phyloP scores from a whole-genome alignment of 2,113 vertebrate genomes.

The Pelecanus crispus region DNA sequence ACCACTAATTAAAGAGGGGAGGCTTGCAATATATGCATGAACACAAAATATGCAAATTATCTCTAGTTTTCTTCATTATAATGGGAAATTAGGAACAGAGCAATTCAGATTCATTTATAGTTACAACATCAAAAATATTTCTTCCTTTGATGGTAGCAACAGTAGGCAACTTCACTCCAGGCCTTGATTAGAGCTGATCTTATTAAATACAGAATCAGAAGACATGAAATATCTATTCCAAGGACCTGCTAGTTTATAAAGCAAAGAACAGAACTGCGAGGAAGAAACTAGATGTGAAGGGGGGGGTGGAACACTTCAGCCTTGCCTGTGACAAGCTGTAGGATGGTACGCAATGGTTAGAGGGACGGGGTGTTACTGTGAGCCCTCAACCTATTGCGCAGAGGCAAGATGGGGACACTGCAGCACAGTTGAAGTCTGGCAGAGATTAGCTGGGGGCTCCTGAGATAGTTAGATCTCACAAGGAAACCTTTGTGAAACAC shows the following conservation, averaged over 20 bases:
- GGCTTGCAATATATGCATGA: neutral
- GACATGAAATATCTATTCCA: neutral
- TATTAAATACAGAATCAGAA: neutral
- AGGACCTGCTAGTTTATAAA: neutral
- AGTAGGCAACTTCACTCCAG: neutral
- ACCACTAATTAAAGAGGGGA: neutral
- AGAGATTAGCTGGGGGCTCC: too few relatives aligned
- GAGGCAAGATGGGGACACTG: too few relatives aligned
- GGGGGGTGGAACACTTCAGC: too few relatives aligned
- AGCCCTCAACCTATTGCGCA: too few relatives aligned
- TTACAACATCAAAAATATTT: slow-evolving; percentile 17
- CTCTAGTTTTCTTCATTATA: neutral
- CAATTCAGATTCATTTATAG: neutral
- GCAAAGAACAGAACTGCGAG: neutral
- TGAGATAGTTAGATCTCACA: too few relatives aligned
- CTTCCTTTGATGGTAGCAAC: neutral
- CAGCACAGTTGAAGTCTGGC: too few relatives aligned
- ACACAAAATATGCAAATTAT: neutral
- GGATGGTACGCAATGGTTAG: too few relatives aligned
- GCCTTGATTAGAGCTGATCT: neutral
- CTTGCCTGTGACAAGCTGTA: too few relatives aligned
- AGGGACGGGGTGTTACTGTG: too few relatives aligned
- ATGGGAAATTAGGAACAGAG: neutral
- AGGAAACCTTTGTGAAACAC: too few relatives aligned
- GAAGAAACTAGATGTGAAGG: too few relatives aligned